Conservation (phyloP, 2,113 vertebrate genomes). For the Corythornis cristatus region DNA sequence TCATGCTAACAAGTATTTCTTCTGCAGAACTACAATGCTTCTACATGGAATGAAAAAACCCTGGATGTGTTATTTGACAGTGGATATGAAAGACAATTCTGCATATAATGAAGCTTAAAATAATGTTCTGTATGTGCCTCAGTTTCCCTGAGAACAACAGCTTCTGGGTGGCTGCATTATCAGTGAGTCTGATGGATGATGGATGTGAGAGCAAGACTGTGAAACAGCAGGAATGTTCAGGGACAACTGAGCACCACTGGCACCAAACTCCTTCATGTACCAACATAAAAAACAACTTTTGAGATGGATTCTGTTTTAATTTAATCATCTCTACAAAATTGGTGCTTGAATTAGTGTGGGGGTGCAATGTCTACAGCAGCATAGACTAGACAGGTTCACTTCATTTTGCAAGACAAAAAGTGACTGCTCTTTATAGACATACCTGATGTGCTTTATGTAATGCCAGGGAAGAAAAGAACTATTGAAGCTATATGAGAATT, state of each 20-base stretch:
- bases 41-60: background rate
- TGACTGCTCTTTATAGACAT: background rate
- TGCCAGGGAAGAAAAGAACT: background rate
- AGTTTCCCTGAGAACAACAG: background rate
- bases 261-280: background rate
- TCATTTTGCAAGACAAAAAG: background rate
- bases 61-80: background rate
- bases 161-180: background rate
- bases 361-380: background rate
- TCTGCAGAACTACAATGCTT: background rate
- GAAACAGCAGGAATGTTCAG: background rate
- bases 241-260: background rate
- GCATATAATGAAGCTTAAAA: background rate
- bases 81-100: background rate
- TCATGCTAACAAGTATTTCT: background rate
- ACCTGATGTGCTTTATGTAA: background rate
- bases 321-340: background rate
- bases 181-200: background rate
- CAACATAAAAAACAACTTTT: background rate
- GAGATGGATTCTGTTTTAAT: background rate
- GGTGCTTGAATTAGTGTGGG: background rate
- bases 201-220: background rate
- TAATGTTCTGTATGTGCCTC: background rate
- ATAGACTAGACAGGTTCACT: background rate
- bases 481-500: background rate